phyloP scores from a whole-genome alignment of 64 coral and sea anemone genomes.

The Montipora capricornis region DNA sequence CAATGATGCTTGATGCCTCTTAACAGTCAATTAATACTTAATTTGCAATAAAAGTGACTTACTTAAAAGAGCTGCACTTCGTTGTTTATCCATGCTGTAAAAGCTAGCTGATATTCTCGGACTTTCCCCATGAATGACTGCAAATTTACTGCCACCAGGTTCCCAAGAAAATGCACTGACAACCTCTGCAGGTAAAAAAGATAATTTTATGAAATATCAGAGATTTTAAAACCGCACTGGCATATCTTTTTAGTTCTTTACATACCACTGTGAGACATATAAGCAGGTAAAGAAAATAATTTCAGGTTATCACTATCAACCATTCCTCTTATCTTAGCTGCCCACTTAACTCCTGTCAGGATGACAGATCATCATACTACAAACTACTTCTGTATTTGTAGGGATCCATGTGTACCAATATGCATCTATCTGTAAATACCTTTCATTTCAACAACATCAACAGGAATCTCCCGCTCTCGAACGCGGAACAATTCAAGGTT shows the following conservation, averaged over 20 bases:
- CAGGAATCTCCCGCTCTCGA: slow-evolving; percentile 93
- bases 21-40: too few species aligned
- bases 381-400: too few species aligned
- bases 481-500: slow-evolving; percentile 98
- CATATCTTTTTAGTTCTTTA: too few species aligned
- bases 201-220: background rate
- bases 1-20: too few species aligned
- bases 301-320: too few species aligned
- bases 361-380: too few species aligned
- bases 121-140: slow-evolving; percentile 91
- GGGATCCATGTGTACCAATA: too few species aligned
- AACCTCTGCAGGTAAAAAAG: slow-evolving; percentile 58
- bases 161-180: slow-evolving; percentile 97
- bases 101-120: slow-evolving; percentile 93
- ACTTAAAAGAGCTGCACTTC: slow-evolving; percentile 84
- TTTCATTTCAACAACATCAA: slow-evolving; percentile 97
- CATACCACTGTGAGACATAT: too few species aligned
- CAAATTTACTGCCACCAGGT: slow-evolving; percentile 88
- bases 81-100: slow-evolving; percentile 92
- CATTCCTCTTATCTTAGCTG: too few species aligned
- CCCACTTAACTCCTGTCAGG: too few species aligned
- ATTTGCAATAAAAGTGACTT: slow-evolving; percentile 18
- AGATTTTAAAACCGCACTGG: too few species aligned
- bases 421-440: slow-evolving; percentile 22
- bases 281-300: too few species aligned